These are phyloP conservation scores for Aplocera efformata DNA, from an alignment of 2,888 invertebrate genomes.

Conservation along the genomic window DNA sequence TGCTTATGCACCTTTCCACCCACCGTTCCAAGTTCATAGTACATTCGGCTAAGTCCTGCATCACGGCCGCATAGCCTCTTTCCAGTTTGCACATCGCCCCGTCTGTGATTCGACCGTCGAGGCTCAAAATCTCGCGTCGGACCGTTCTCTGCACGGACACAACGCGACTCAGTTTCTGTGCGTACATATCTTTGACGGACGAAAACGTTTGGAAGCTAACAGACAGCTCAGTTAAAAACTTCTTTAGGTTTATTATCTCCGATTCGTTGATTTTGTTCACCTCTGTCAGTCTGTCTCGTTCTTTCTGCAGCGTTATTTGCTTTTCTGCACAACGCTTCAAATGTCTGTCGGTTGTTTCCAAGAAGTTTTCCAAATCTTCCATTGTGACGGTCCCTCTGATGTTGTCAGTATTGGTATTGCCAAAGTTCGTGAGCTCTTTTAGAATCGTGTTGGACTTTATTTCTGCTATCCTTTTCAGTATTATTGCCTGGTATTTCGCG, in stretches of 20 bases:
- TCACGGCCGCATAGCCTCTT: slow-evolving; percentile 59
- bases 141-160: slow-evolving; percentile 64
- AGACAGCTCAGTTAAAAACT: slow-evolving; percentile 64
- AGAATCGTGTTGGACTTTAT: slow-evolving; percentile 65
- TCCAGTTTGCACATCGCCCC: slow-evolving; percentile 56
- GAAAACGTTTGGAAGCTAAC: slow-evolving; percentile 63
- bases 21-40: slow-evolving; percentile 65
- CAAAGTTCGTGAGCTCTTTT: slow-evolving; percentile 67
- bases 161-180: slow-evolving; percentile 58
- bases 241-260: slow-evolving; percentile 63
- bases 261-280: slow-evolving; percentile 67
- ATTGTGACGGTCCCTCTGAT: slow-evolving; percentile 62
- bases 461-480: slow-evolving; percentile 66
- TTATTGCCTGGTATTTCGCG: slow-evolving; percentile 70
- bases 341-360: slow-evolving; percentile 70
- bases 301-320: slow-evolving; percentile 58
- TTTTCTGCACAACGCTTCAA: slow-evolving; percentile 62
- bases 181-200: slow-evolving; percentile 61
- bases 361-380: slow-evolving; percentile 70
- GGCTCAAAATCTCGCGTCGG: slow-evolving; percentile 58
- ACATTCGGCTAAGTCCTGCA: slow-evolving; percentile 65
- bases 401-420: slow-evolving; percentile 53
- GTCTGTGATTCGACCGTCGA: slow-evolving; percentile 53
- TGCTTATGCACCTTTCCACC: slow-evolving; percentile 58
- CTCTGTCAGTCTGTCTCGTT: slow-evolving; percentile 60